A percentile compares a stretch with the other conserved stretches of the same genome.
Conservation (phyloP, 2,888 invertebrate species). For the Chrysina gloriosa region DNA sequence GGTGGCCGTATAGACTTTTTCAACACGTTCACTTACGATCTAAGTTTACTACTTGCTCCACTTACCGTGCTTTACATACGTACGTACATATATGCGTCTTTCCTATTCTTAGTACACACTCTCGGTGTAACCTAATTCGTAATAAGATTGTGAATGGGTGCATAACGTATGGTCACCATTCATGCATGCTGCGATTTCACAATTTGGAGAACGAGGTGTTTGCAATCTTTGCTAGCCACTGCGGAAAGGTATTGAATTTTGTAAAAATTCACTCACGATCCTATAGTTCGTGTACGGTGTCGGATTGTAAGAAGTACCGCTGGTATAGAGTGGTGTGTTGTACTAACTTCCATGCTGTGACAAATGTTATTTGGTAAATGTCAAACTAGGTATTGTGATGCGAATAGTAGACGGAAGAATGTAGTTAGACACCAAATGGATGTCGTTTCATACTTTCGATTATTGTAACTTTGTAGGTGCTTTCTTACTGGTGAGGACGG, state of each 20-base stretch:
- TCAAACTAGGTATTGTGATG: too few relatives aligned
- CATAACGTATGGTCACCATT: constrained; percentile 36
- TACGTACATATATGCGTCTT: constrained; percentile 9
- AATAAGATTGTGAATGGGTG: constrained; percentile 32
- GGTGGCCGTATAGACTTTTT: constrained; percentile 39
- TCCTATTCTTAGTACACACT: neutral
- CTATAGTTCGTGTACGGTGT: neutral
- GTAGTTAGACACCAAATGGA: too few relatives aligned
- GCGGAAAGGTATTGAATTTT: constrained; percentile 16
- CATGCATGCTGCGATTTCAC: constrained; percentile 24
- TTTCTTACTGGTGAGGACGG: too few relatives aligned
- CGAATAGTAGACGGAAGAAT: too few relatives aligned
- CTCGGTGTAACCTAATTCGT: constrained; percentile 18
- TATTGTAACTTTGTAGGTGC: too few relatives aligned
- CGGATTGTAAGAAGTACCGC: too few relatives aligned
- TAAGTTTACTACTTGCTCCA: constrained; percentile 44
- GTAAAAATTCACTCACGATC: constrained; percentile 21
- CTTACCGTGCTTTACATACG: too few relatives aligned
- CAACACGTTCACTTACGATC: constrained; percentile 34
- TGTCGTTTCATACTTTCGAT: too few relatives aligned
- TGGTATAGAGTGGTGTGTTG: too few relatives aligned
- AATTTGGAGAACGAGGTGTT: constrained; percentile 9
- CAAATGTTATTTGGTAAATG: too few relatives aligned
- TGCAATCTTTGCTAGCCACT: neutral
- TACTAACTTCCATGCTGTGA: too few relatives aligned